Evolutionary conservation across 2,797 vertebrate genomes (phyloP).

Genomic region (Neomorphus geoffroyi): DNA sequence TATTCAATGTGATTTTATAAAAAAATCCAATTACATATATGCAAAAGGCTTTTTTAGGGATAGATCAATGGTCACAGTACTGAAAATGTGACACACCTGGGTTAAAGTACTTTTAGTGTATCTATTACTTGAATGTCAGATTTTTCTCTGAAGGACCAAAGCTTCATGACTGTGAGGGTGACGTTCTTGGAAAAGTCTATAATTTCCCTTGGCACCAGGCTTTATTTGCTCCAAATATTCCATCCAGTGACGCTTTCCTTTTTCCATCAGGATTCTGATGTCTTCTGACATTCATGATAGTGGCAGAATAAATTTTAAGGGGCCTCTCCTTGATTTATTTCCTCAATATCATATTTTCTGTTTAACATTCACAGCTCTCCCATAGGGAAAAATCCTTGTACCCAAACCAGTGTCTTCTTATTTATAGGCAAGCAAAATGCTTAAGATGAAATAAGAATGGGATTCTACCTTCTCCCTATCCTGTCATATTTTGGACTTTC

Average conservation of each 20-base stretch:
- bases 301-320: neutral
- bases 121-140: neutral
- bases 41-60: neutral
- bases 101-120: neutral
- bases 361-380: neutral
- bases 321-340: slow-evolving; percentile 12
- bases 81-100: neutral
- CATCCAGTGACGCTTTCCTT: neutral
- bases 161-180: slow-evolving; percentile 44
- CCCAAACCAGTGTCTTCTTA: neutral
- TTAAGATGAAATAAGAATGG: neutral
- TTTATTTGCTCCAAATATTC: slow-evolving; percentile 55
- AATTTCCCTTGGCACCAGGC: slow-evolving; percentile 64
- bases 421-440: neutral
- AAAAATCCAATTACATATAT: neutral
- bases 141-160: slow-evolving; percentile 22
- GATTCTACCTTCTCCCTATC: neutral
- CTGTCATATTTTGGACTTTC: neutral
- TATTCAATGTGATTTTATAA: neutral
- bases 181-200: slow-evolving; percentile 56
- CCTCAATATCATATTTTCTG: neutral
- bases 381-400: neutral
- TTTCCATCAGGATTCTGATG: slow-evolving; percentile 21
- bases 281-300: slow-evolving; percentile 44
- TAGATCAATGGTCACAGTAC: neutral